Evolutionary conservation across 1,140 invertebrate genomes (phyloP).

Genomic region (Rhopalosiphum maidis): DNA sequence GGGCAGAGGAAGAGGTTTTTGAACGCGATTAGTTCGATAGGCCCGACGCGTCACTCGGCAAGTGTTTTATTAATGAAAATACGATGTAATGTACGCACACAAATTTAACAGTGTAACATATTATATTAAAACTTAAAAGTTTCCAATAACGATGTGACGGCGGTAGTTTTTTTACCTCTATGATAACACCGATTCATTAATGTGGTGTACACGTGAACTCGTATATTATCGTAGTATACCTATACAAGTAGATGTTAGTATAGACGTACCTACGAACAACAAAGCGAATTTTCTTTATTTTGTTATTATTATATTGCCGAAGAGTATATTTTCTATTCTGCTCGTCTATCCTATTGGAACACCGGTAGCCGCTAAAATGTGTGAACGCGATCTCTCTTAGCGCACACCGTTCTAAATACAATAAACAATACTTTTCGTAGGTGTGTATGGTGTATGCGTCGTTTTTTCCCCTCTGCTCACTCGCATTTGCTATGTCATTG

Average conservation of each 20-base stretch:
- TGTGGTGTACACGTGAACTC: not conserved
- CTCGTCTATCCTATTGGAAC: slow-evolving; percentile 7
- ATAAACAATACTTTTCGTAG: not conserved
- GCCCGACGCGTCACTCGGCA: not conserved
- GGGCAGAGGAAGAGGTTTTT: not conserved
- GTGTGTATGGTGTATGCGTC: slow-evolving; percentile 2
- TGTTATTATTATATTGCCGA: not conserved
- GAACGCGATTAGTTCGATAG: slow-evolving; percentile 48
- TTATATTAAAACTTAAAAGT: not conserved
- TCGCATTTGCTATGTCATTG: slow-evolving; percentile 47
- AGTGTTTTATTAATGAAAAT: slow-evolving; percentile 56
- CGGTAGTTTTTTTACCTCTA: not conserved
- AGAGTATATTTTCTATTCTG: not conserved
- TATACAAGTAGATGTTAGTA: not conserved
- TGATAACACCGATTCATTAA: slow-evolving; percentile 53
- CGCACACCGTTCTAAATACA: slow-evolving; percentile 31
- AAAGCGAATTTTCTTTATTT: slow-evolving; percentile 39
- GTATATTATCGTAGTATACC: not conserved
- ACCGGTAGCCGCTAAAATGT: slow-evolving; percentile 47
- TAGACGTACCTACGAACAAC: not conserved
- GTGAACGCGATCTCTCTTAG: slow-evolving; percentile 48
- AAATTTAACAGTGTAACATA: not conserved
- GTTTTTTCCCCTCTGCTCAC: not conserved
- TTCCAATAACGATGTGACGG: not conserved
- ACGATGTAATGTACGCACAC: not conserved